Conservation (phyloP, 2,888 invertebrate species). For the Erpobdella octoculata region DNA sequence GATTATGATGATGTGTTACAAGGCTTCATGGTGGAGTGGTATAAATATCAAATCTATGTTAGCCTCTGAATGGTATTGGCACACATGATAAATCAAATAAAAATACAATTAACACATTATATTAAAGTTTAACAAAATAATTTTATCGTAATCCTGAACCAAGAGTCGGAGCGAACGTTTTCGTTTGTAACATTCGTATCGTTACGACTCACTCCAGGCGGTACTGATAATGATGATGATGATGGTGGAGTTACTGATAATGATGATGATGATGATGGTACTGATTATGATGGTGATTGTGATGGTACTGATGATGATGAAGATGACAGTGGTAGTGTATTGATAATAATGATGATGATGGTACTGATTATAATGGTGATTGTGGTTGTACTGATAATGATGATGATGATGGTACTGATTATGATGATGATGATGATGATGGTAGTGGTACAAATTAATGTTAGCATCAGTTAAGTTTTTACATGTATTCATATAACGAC, state of each 20-base stretch:
- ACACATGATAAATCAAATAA: too few species aligned
- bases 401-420: neutral
- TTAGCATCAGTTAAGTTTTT: neutral
- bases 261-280: neutral
- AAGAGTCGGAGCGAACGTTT: too few species aligned
- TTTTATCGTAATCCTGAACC: too few species aligned
- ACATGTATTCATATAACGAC: neutral
- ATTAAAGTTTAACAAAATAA: too few species aligned
- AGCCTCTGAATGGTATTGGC: too few species aligned
- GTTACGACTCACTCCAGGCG: too few species aligned
- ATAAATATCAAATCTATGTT: too few species aligned
- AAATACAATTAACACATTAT: too few species aligned
- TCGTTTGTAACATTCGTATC: too few species aligned
- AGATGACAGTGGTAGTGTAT: neutral
- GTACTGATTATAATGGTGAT: neutral
- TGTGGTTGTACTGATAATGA: neutral
- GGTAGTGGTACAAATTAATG: neutral
- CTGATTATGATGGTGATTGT: neutral
- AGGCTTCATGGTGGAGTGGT: too few species aligned
- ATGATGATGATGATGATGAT: neutral
- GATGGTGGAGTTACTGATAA: neutral
- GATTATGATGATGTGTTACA: neutral
- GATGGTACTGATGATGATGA: neutral
- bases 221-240: slow-evolving; percentile 43
- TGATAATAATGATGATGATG: neutral